Base-by-base conservation (phyloP, 2,888 invertebrate species). In the Platynereis dumerilii region DNA sequence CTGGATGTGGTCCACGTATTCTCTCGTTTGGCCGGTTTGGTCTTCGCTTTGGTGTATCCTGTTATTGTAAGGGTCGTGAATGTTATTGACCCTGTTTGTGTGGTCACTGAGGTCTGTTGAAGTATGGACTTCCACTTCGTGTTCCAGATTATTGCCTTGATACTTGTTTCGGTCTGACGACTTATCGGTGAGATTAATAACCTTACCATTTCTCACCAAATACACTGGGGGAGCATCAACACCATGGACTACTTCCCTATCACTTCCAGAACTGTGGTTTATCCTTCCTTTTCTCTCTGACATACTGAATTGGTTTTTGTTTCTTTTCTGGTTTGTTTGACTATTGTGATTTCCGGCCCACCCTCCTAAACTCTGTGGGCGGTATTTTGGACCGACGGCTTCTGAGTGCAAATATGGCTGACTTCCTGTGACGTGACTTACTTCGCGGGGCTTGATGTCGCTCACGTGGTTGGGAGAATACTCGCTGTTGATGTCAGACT, bases 1-100 rank as follows among this genome's bases (percentile, higher is more conserved):
- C n/a, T 48, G 48, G 20, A 22, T 48, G 48, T 48, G 48, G 22
- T 48, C 48, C 17, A 48, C 22, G 22, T 48, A 48, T 48, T 48
- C 48, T 22, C 48, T 48, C 7, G 34, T 34, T 34, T n/a, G 5
- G 7, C 7, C 48, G n/a, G 7, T 48, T n/a, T 48, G 20, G 22
- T 48, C 20, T n/a, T 22, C 48, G 5, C n/a, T 5, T n/a, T 48
- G n/a, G 7, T 22, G n/a, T 3, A 48, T 7, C 7, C 20, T 20
- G 22, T 48, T 48, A 48, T 48, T 22, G 17, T 22, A 7, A 22
- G n/a, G 22, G n/a, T 22, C 48, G 7, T n/a, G 20, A n/a, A 20
- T n/a, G 20, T 48, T 22, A 48, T 48, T 20, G 7, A 20, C 20
- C 3, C 7, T 48, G 7, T 22, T 48, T n/a, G 3, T 22, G n/a